Evolutionary conservation across 2,888 invertebrate species (phyloP), one percentile per base, ranked within the genome.

Genomic region (Drosophila lutescens): DNA sequence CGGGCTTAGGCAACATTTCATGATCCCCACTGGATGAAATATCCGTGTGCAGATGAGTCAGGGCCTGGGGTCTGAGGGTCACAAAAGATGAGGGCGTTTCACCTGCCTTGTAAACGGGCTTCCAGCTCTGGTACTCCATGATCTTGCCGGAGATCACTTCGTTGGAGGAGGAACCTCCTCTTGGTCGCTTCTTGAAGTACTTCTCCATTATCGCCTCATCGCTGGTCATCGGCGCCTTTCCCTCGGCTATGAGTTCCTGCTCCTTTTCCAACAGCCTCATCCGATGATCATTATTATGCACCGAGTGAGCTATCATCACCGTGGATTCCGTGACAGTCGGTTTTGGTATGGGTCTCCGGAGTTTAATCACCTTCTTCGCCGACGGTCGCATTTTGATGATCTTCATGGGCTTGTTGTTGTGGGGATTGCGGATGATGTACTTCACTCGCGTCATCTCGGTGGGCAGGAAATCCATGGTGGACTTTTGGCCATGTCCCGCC

Each of bases 231-330:
- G 91, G 89, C 15, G 55, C 46, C 10, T 79, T 83, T 17, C 88
- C 90, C 77, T 91, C 91, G 4, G 87, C 91, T 46, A 91, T 89
- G 15, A 89, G 70, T 50, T 91, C 91, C 62, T 91, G 91, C 32
- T 91, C 89, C 56, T 88, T 90, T 71, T 91, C 92, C 58, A 91
- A 50, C 51, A 79, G 82, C 0, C 89, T 67, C 72, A 86, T 81
- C 0, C 49, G 49, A 10, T 49, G 32, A 20, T 49, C 49, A 0
- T 79, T 8, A 9, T 30, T 12, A 6, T 47, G 47, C 0, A 15
- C 12, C 4, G 15, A 4, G 12, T 47, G 47, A 75, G 53, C 71
- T 83, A 68, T 63, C 90, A 44, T n/a, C 70, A 74, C 34, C 23
- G 65, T 61, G 23, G 81, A 26, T 59, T 78, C 57, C 15, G 61